Percentiles rank a stretch among this genome's conserved stretches.
These are phyloP conservation scores for Tauraco erythrolophus DNA, from an alignment of 2,113 vertebrate species.

Conservation along the genomic window DNA sequence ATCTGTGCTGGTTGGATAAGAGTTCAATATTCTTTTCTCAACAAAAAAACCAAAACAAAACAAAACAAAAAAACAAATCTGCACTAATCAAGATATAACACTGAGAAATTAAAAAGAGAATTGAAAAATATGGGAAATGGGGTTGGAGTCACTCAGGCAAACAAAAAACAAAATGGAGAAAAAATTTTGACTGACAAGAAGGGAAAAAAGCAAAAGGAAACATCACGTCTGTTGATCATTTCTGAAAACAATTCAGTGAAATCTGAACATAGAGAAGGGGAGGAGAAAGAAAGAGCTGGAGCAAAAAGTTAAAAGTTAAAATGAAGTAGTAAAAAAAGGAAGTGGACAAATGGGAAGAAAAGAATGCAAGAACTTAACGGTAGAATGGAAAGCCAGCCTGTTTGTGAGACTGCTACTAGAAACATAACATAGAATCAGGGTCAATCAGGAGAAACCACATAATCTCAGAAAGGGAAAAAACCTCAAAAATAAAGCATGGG, in stretches of 20 bases:
- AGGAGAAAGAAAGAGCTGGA: neutral
- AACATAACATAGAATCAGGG: neutral
- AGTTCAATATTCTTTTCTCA: neutral
- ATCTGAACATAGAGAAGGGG: neutral
- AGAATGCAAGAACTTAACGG: neutral
- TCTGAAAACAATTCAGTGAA: neutral
- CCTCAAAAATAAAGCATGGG: neutral
- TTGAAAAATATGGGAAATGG: neutral
- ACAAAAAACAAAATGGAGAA: neutral
- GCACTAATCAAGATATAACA: neutral
- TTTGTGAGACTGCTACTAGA: neutral
- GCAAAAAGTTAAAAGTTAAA: neutral
- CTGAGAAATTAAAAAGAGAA: neutral
- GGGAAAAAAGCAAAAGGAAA: neutral
- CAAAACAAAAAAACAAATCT: neutral
- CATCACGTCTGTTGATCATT: fast-evolving
- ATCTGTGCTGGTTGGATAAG: neutral
- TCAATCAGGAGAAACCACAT: neutral
- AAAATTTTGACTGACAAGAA: neutral
- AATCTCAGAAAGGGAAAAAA: neutral
- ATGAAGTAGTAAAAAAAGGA: neutral
- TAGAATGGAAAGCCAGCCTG: neutral
- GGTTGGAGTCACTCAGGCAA: neutral
- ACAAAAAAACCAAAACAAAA: neutral
- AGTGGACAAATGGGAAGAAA: neutral